Percentiles rank a stretch among this genome's conserved stretches.
Evolutionary conservation across 2,113 vertebrate genomes (phyloP).

Genomic region (Pollimyrus isidori): DNA sequence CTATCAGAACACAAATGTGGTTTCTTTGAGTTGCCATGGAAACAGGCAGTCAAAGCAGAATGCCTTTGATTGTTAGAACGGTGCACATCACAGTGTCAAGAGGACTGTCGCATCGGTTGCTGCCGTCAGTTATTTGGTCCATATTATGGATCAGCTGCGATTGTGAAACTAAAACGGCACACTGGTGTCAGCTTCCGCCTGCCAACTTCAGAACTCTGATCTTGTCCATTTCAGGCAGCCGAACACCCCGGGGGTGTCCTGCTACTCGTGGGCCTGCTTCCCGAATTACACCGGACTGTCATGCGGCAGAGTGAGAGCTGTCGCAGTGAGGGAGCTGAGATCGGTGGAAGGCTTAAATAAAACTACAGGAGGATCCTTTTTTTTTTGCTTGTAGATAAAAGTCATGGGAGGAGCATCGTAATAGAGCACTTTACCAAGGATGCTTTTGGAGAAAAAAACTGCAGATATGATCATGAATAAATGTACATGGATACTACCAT

Average conservation of each 20-base stretch:
- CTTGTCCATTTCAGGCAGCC: background rate
- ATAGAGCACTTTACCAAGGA: background rate
- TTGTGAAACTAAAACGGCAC: background rate
- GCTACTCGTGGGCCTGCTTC: background rate
- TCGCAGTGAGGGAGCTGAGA: background rate
- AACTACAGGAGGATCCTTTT: background rate
- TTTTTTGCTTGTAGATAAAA: background rate
- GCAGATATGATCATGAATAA: background rate
- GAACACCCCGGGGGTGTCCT: background rate
- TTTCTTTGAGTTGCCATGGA: slow-evolving; percentile 22
- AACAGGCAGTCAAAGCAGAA: slow-evolving; percentile 17
- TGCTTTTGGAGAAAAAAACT: background rate
- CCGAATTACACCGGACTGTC: background rate
- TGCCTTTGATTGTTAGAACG: slow-evolving; percentile 17
- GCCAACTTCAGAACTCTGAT: background rate
- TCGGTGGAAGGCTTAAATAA: background rate
- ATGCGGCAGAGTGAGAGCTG: background rate
- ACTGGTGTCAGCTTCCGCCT: background rate
- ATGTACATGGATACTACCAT: background rate
- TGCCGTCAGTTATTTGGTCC: background rate
- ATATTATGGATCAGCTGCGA: background rate
- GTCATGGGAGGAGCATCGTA: background rate
- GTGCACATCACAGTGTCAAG: slow-evolving; percentile 15
- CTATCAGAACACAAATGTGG: background rate
- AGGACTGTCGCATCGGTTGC: background rate